Evolutionary conservation across 2,888 invertebrate species (phyloP).

Genomic region (Harmothoe impar): DNA sequence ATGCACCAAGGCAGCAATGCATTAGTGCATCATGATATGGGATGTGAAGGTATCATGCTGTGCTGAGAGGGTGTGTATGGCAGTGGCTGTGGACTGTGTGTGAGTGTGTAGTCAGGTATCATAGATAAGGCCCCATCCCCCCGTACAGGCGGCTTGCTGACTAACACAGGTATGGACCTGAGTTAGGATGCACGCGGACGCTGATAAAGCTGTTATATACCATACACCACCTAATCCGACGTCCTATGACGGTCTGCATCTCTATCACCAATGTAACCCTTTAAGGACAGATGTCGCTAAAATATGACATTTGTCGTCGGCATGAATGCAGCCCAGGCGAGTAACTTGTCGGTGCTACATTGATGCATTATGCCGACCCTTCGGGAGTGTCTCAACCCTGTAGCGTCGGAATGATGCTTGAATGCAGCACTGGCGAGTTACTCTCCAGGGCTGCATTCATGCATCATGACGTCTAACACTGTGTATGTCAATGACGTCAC

Average conservation of each 20-base stretch:
- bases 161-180: not conserved
- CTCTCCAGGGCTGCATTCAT: no score
- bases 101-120: not conserved
- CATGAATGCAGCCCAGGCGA: no score
- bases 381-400: no score
- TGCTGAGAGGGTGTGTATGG: not conserved
- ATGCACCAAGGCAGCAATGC: not conserved
- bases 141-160: slow-evolving; percentile 7
- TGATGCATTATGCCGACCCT: no score
- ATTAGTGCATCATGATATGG: not conserved
- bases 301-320: no score
- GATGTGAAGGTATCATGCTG: not conserved
- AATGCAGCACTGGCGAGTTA: no score
- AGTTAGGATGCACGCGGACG: not conserved
- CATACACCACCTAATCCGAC: not conserved
- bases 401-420: no score
- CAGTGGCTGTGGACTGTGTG: not conserved
- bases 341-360: no score
- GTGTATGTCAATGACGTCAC: no score
- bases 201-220: not conserved
- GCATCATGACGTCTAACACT: no score
- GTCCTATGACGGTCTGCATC: not conserved
- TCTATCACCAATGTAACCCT: not conserved
- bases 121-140: not conserved
- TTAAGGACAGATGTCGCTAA: no score